These are phyloP conservation scores for Lasiommata megera DNA, from an alignment of 2,888 invertebrate species.

Conservation along the genomic window DNA sequence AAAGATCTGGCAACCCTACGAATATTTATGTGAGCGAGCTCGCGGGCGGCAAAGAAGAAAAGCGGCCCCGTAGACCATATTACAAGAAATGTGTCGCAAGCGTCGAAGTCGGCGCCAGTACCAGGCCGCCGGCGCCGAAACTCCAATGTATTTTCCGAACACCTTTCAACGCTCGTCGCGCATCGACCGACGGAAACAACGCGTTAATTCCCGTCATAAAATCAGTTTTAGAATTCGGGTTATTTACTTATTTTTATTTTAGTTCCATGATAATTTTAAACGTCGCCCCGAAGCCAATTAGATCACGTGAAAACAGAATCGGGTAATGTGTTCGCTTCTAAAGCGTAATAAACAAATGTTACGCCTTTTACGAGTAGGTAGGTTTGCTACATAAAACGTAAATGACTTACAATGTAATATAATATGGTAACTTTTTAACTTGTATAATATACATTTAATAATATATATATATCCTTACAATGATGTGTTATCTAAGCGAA, in stretches of 20 bases:
- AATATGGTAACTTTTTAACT: too few species aligned
- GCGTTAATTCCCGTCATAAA: conserved; percentile 82
- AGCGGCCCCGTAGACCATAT: conserved; percentile 22
- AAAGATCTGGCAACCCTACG: too few species aligned
- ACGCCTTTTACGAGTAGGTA: conserved; percentile 13
- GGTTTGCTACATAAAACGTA: neutral
- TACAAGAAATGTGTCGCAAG: conserved; percentile 58
- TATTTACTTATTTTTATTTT: conserved; percentile 81
- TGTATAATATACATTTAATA: too few species aligned
- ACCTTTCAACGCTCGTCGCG: conserved; percentile 79
- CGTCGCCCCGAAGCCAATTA: conserved; percentile 71
- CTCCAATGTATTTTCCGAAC: conserved; percentile 73
- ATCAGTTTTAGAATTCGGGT: conserved; percentile 81
- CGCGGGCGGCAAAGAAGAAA: conserved; percentile 12
- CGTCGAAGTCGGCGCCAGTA: conserved; percentile 44
- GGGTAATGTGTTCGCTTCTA: conserved; percentile 34
- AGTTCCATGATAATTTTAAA: conserved; percentile 79
- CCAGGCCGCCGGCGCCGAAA: conserved; percentile 44
- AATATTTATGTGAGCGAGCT: too few species aligned
- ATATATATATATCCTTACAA: too few species aligned
- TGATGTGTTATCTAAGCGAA: too few species aligned
- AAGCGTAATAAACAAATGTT: conserved; percentile 27
- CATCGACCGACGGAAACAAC: conserved; percentile 80
- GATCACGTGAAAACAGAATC: conserved; percentile 68
- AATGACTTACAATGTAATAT: neutral